Conservation (phyloP, 2,113 vertebrate genomes). For the Zosterops borbonicus region DNA sequence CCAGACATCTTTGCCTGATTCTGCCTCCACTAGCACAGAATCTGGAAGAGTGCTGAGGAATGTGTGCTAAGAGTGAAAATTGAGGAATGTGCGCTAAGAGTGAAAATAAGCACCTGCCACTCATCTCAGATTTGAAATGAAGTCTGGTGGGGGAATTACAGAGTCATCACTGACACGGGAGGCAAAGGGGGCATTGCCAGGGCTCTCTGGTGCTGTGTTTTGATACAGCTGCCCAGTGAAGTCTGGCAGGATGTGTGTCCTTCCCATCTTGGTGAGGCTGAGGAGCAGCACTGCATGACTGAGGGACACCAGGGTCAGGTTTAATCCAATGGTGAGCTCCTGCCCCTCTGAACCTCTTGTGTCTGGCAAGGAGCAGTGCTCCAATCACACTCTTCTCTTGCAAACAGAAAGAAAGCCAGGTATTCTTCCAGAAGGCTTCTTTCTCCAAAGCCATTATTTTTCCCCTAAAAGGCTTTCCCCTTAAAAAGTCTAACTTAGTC, state of each 20-base stretch:
- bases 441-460: neutral
- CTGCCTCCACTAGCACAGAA: neutral
- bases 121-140: neutral
- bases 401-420: neutral
- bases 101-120: neutral
- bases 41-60: neutral
- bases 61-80: neutral
- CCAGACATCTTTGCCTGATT: neutral
- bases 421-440: neutral
- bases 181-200: neutral
- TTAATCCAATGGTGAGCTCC: fast-evolving
- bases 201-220: neutral
- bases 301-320: neutral
- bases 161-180: neutral
- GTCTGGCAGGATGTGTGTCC: neutral
- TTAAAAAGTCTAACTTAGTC: neutral
- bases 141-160: neutral
- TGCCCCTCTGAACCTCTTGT: neutral
- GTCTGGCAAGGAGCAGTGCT: neutral
- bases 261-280: fast-evolving
- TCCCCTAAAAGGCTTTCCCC: neutral
- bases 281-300: neutral
- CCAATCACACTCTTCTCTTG: neutral
- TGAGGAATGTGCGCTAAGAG: neutral
- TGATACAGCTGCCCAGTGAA: neutral